These are phyloP conservation scores for Erythrocebus patas DNA, from an alignment of 2,113 vertebrate species.

Conservation along the genomic window DNA sequence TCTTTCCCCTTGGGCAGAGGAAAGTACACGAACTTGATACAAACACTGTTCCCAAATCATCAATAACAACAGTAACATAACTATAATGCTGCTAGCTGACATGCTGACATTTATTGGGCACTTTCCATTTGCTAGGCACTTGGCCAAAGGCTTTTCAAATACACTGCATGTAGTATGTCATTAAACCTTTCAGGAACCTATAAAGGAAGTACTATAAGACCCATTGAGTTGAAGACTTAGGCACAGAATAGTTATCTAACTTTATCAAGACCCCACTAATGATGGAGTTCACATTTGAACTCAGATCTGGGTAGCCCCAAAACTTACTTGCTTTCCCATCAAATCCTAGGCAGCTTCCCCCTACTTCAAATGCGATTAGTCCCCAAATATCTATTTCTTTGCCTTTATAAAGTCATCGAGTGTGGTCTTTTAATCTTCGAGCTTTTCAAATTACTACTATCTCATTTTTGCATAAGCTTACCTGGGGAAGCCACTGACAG, in stretches of 20 bases:
- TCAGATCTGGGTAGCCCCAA: not conserved
- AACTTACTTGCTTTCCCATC: not conserved
- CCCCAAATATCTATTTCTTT: not conserved
- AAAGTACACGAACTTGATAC: not conserved
- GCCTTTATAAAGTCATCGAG: not conserved
- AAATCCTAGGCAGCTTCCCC: not conserved
- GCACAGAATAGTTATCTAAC: not conserved
- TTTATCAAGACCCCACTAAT: not conserved
- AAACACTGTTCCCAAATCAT: too few relatives aligned
- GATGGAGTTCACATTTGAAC: not conserved
- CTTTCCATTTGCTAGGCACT: too few relatives aligned
- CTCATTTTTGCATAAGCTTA: conserved; percentile 30
- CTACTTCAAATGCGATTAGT: not conserved
- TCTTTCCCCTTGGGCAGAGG: not conserved
- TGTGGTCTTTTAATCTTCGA: not conserved
- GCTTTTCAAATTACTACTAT: fast-evolving
- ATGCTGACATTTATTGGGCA: fast-evolving
- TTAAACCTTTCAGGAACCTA: not conserved
- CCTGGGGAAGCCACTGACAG: conserved; percentile 75
- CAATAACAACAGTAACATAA: too few relatives aligned
- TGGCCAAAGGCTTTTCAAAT: not conserved
- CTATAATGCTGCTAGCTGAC: fast-evolving
- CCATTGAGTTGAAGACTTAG: not conserved
- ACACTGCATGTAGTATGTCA: fast-evolving
- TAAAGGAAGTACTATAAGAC: not conserved